Percentiles rank a stretch among this genome's conserved stretches.
Evolutionary conservation across 2,113 vertebrate species (phyloP).

Genomic region (Mastomys coucha): DNA sequence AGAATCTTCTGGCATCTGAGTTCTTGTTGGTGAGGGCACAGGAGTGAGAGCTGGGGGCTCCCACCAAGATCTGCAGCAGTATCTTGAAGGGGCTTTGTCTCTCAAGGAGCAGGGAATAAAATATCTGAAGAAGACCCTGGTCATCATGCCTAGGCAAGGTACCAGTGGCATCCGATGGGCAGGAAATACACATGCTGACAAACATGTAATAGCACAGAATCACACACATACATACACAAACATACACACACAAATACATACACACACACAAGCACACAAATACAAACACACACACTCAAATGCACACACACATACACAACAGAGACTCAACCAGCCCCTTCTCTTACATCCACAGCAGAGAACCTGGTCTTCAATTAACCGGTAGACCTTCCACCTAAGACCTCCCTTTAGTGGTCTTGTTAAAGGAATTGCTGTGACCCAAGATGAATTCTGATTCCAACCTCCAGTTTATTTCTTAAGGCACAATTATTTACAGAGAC

Average conservation of each 20-base stretch:
- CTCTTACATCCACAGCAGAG: rapidly evolving
- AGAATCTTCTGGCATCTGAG: neutral
- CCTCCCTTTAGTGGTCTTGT: neutral
- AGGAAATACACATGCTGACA: neutral
- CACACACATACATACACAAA: neutral
- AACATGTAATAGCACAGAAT: neutral
- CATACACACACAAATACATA: neutral
- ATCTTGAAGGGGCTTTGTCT: neutral
- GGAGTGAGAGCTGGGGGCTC: rapidly evolving
- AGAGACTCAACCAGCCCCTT: neutral
- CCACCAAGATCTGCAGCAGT: neutral
- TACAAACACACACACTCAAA: neutral
- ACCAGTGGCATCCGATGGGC: neutral
- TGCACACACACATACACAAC: neutral
- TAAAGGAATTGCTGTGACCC: neutral
- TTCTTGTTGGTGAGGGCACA: rapidly evolving
- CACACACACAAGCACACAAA: neutral
- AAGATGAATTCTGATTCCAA: neutral
- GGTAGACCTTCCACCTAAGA: neutral
- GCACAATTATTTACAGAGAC: neutral
- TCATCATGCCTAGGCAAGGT: too few relatives aligned
- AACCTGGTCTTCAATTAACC: neutral
- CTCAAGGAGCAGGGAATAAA: neutral
- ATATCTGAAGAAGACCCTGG: neutral
- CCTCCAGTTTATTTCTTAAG: neutral